Base-by-base conservation (phyloP, 2,113 vertebrate species). In the Cinclus mexicanus region DNA sequence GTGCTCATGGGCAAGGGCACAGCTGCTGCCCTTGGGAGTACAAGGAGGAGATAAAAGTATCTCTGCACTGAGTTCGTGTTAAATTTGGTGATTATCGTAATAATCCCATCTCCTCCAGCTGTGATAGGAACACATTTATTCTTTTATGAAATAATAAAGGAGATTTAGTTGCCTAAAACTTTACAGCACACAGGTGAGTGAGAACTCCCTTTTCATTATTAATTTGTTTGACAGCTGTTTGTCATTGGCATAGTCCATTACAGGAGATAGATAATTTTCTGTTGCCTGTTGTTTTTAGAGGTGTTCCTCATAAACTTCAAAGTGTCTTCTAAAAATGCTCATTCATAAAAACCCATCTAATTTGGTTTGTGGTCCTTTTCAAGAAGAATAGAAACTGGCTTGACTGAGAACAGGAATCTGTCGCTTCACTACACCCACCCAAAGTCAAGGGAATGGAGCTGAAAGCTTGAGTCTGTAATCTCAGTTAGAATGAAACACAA, bases 371-470 rank as follows among this genome's bases (percentile, higher is more conserved):
- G 59, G n/a, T 81, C 47, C 63, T 83, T 88, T 88, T 80, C 64
- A 88, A 90, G 67, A 47, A 3, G 4, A 93, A 63, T 11, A 55
- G 64, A 76, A 95, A 47, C 29, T 67, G 63, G 26, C 67, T 90
- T 91, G 47, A n/a, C 55, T 85, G 79, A 83, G 84, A 95, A 70
- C 42, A 63, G 70, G 55, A 71, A 74, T 94, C 59, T 88, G 83
- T 61, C 55, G 59, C 79, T 94, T 88, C 11, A 11, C 59, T 93
- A 77, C 72, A 86, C 70, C 63, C 75, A 79, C 68, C 50, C 60
- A 74, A 87, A 83, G 77, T 87, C 63, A 52, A 79, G 42, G 67
- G 44, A 85, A 80, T 35, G 41, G 24, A 80, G 42, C 55, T 79
- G 89, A 88, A 79, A 90, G 29, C 76, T 83, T 2, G 35, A 67